Conservation (phyloP, 1,140 invertebrate genomes). For the Anoplophora glabripennis region DNA sequence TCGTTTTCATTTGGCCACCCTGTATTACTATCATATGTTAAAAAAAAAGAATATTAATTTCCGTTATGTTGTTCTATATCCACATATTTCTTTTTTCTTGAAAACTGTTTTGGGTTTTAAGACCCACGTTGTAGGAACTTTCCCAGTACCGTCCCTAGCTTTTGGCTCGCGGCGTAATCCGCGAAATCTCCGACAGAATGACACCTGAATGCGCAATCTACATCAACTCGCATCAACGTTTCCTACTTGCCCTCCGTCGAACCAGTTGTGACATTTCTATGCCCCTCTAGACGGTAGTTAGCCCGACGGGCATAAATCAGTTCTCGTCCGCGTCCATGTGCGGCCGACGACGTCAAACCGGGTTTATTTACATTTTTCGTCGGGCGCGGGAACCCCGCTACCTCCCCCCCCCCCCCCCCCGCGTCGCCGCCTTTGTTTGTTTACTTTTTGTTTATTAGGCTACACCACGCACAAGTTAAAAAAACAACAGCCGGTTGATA, state of each 20-base stretch:
- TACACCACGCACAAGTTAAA: no score
- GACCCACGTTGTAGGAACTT: no score
- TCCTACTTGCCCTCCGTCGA: slow-evolving; percentile 4
- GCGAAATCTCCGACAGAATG: slow-evolving; percentile 10
- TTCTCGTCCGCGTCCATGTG: background rate
- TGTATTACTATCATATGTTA: no score
- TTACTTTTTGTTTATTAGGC: no score
- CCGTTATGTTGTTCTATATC: no score
- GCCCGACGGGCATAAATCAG: slow-evolving; percentile 3
- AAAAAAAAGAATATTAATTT: no score
- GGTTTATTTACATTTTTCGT: background rate
- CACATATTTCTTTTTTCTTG: no score
- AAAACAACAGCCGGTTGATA: no score
- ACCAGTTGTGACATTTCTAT: background rate
- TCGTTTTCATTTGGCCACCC: no score
- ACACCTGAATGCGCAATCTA: slow-evolving; percentile 32
- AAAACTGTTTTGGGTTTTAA: no score
- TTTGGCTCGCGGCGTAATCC: background rate
- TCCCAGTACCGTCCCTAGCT: no score
- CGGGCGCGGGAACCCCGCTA: background rate
- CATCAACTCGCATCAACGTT: slow-evolving; percentile 14
- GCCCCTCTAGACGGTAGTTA: slow-evolving; percentile 3
- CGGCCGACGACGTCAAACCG: background rate
- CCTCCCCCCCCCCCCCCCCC: background rate
- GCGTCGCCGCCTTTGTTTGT: no score